Evolutionary conservation across 2,797 vertebrate species (phyloP), one percentile per base, ranked within the genome.

Genomic region (Scarus forsteni): DNA sequence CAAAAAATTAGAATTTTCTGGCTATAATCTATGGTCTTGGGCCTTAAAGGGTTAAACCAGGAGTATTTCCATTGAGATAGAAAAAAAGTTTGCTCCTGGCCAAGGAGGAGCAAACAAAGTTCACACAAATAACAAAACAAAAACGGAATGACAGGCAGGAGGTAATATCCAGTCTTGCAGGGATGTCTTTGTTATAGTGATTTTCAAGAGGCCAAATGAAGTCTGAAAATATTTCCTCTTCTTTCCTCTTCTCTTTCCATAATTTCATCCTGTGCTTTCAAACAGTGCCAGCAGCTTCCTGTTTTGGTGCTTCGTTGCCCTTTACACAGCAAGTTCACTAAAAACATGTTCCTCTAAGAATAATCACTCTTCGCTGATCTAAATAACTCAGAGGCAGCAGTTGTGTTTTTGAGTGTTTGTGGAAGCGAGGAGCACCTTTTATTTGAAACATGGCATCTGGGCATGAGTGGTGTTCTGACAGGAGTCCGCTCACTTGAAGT

Each of bases 401-500:
- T 62, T 35, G 12, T 8, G 40, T 43, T 13, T 7, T 14, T 1
- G 10, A 3, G 50, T 7, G 27, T 8, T 44, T 66, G 35, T 52
- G 5, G 38, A 48, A 27, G 35, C 34, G 13, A 45, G 38, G 56
- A 40, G 12, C 42, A 8, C 8, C 18, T 45, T 60, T 60, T 14
- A 7, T 60, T 46, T 62, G 3, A 36, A 49, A 52, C 45, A 15
- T 40, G 13, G 40, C 58, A 50, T 49, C 59, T 53, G 54, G 34
- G 15, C 43, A 3, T 14, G 13, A 44, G 34, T 54, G 43, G 38
- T 70, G 65, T 61, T 51, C 57, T 46, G 36, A 53, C 1, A 11
- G 57, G 42, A 69, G 40, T 13, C 19, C 36, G 16, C 59, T 57
- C 34, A 10, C 14, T 44, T 3, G 39, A 72, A 81, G 59, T 61